Percentiles rank a stretch among this genome's conserved stretches.
Conservation (phyloP, 2,113 vertebrate species). For the Peromyscus polionotus region DNA sequence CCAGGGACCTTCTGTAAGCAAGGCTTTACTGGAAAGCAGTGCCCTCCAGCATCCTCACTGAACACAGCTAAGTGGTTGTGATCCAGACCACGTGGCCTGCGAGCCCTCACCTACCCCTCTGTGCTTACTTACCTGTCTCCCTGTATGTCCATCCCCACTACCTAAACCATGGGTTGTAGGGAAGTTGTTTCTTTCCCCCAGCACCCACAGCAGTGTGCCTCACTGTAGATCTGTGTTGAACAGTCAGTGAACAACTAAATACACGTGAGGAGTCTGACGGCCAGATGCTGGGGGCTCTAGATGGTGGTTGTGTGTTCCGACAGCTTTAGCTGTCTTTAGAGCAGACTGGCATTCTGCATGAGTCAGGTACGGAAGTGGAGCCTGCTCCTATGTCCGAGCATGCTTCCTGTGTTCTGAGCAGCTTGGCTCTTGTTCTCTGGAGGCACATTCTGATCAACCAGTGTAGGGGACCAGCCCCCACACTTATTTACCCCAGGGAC, state of each 20-base stretch:
- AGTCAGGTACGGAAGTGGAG: background rate
- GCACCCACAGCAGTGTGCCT: background rate
- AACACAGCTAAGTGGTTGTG: background rate
- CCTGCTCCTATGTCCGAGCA: background rate
- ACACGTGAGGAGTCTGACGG: background rate
- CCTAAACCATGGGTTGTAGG: background rate
- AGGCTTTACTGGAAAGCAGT: background rate
- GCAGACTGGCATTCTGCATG: background rate
- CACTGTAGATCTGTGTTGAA: background rate
- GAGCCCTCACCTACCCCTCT: background rate
- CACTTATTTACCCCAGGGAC: no score
- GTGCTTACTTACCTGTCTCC: background rate
- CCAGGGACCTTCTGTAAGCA: background rate
- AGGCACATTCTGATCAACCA: background rate
- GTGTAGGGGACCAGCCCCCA: no score
- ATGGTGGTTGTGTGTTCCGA: background rate
- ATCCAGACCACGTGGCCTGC: background rate
- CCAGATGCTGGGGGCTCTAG: background rate
- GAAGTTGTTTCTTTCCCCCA: background rate
- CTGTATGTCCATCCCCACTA: background rate
- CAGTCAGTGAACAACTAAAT: background rate
- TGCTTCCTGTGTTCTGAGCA: background rate
- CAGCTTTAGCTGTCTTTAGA: background rate
- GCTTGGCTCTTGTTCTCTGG: background rate
- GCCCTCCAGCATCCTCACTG: background rate